These are phyloP conservation scores for Prunella strophiata DNA, from an alignment of 2,797 vertebrate genomes.

Conservation along the genomic window DNA sequence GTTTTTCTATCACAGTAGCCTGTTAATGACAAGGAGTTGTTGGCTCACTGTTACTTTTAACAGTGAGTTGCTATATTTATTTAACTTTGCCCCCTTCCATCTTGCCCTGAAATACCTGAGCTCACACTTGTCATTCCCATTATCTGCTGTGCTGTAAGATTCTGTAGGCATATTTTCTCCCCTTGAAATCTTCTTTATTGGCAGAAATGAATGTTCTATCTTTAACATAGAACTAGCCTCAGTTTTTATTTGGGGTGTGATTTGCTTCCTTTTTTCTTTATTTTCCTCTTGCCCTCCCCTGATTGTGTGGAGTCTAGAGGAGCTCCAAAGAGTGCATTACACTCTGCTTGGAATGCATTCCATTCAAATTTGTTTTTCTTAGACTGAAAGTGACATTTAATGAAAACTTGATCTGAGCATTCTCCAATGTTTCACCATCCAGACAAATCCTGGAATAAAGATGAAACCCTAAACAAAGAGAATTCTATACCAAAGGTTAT, in stretches of 20 bases:
- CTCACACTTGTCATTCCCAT: background rate
- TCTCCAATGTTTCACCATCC: background rate
- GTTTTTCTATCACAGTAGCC: background rate
- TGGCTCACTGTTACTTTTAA: background rate
- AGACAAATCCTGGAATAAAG: background rate
- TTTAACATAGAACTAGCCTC: background rate
- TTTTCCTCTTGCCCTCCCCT: background rate
- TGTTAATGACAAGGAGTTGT: background rate
- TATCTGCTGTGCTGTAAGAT: background rate
- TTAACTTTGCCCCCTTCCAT: background rate
- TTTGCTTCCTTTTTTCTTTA: background rate
- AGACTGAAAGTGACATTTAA: background rate
- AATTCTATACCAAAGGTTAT: background rate
- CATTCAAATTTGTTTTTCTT: background rate
- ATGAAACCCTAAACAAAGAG: background rate
- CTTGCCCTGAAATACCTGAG: background rate
- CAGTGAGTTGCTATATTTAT: background rate
- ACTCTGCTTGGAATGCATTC: background rate
- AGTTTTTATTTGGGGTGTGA: background rate
- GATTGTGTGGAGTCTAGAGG: background rate
- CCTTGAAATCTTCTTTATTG: background rate
- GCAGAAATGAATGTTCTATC: background rate
- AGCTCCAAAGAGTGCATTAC: background rate
- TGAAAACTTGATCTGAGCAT: background rate
- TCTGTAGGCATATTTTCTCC: background rate